A percentile compares a stretch with the other conserved stretches of the same genome.
phyloP scores from a whole-genome alignment of 2,888 invertebrate species.

The Aelia acuminata region DNA sequence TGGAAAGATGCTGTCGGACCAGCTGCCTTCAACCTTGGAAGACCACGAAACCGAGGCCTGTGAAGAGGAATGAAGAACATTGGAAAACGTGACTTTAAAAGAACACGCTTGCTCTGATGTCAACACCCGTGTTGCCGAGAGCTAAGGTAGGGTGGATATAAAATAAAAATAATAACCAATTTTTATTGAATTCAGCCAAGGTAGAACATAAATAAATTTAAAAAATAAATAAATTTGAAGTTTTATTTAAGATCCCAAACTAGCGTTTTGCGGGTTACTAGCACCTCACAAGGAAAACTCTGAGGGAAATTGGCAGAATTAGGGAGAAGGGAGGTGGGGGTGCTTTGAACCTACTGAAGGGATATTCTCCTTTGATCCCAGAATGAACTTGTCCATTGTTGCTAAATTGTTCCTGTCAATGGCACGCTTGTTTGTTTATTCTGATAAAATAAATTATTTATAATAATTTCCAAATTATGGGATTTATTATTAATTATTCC shows the following conservation, averaged over 20 bases:
- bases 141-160: too few species aligned
- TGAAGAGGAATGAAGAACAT: too few species aligned
- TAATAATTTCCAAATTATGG: not conserved
- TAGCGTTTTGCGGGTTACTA: not conserved
- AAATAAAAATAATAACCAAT: too few species aligned
- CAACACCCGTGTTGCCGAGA: too few species aligned
- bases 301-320: not conserved
- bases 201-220: too few species aligned
- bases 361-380: conserved; percentile 1
- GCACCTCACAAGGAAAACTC: not conserved
- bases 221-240: not conserved
- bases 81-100: too few species aligned
- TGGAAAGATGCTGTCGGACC: too few species aligned
- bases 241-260: not conserved
- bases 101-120: too few species aligned
- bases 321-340: not conserved
- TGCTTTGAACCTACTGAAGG: not conserved
- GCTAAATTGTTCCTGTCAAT: not conserved
- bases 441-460: not conserved
- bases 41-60: too few species aligned
- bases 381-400: conserved; percentile 13
- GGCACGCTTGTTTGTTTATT: not conserved
- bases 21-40: too few species aligned
- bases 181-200: too few species aligned
- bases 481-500: too few species aligned